Conservation (phyloP, 2,797 vertebrate genomes). For the Peromyscus eremicus region DNA sequence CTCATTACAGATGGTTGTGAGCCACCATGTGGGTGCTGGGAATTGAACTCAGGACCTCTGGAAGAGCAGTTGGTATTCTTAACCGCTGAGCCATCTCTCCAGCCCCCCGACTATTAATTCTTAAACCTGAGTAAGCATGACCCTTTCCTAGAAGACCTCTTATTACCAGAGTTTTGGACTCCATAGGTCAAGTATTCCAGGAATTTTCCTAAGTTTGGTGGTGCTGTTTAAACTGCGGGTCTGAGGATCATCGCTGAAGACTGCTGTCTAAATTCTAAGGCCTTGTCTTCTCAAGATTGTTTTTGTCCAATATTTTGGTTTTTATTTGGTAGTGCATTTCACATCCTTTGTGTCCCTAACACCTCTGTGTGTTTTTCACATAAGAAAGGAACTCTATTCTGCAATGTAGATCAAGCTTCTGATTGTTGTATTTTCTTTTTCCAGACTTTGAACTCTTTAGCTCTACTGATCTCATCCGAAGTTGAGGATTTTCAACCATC, state of each 20-base stretch:
- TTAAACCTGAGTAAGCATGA: neutral
- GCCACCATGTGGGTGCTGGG: too few relatives aligned
- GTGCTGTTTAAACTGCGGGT: neutral
- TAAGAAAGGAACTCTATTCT: neutral
- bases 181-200: neutral
- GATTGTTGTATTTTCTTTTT: neutral
- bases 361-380: neutral
- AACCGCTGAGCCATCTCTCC: too few relatives aligned
- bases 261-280: neutral
- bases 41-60: too few relatives aligned
- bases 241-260: neutral
- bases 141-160: neutral
- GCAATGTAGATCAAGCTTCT: neutral
- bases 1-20: too few relatives aligned
- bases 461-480: neutral
- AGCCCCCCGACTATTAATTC: neutral
- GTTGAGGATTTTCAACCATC: neutral
- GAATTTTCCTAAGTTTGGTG: neutral
- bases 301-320: neutral
- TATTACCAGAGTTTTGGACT: neutral
- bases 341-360: slow-evolving; percentile 1
- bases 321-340: neutral
- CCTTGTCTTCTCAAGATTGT: neutral
- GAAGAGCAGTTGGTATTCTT: too few relatives aligned
- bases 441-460: neutral